Evolutionary conservation across 2,113 vertebrate species (phyloP).

Genomic region (Ochotona princeps): DNA sequence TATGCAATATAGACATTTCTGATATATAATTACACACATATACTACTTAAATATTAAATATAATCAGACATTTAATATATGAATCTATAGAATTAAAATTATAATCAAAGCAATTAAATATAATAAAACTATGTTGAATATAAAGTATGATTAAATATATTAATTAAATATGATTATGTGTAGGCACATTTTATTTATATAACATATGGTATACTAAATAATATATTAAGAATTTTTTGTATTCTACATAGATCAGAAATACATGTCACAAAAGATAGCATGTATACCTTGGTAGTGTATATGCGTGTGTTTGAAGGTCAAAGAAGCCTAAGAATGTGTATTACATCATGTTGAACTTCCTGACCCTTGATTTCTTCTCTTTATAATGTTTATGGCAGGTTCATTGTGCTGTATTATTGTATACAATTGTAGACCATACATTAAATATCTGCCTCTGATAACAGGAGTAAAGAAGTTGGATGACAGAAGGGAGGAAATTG

Average conservation of each 20-base stretch:
- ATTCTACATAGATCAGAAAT: background rate
- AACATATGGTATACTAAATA: too few relatives aligned
- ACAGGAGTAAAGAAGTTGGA: slow-evolving; percentile 39
- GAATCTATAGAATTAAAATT: too few relatives aligned
- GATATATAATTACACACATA: too few relatives aligned
- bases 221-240: too few relatives aligned
- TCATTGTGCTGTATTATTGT: background rate
- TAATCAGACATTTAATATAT: too few relatives aligned
- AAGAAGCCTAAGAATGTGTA: background rate
- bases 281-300: background rate
- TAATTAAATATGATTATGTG: too few relatives aligned
- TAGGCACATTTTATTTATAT: too few relatives aligned
- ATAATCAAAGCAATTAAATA: too few relatives aligned
- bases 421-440: background rate
- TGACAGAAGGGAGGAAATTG: background rate
- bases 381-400: background rate
- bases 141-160: too few relatives aligned
- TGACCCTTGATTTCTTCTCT: background rate
- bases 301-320: background rate
- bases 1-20: too few relatives aligned
- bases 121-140: too few relatives aligned
- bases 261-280: background rate
- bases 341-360: background rate
- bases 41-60: too few relatives aligned
- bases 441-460: background rate